A percentile compares a stretch with the other conserved stretches of the same genome.
Evolutionary conservation across 2,113 vertebrate genomes (phyloP).

Genomic region (Tetraodon nigroviridis): DNA sequence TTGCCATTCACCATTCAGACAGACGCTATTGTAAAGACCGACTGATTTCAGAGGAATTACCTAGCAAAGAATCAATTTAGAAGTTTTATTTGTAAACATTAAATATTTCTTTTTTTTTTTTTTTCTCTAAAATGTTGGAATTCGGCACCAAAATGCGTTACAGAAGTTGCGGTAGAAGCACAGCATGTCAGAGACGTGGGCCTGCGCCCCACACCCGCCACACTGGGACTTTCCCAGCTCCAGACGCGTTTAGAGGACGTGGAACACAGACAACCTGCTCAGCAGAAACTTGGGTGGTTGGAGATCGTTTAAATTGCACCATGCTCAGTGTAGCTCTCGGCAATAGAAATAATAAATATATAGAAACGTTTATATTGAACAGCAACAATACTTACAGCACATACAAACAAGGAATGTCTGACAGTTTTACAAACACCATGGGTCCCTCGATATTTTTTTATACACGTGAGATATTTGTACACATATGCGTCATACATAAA

Average conservation of each 20-base stretch:
- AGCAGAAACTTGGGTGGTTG: constrained; percentile 83
- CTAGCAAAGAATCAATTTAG: constrained; percentile 65
- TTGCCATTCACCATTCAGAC: no score
- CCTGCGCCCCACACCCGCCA: constrained; percentile 69
- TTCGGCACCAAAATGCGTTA: constrained; percentile 74
- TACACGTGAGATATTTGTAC: constrained; percentile 79
- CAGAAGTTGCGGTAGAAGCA: constrained; percentile 65
- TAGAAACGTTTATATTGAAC: constrained; percentile 99
- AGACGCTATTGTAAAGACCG: no score
- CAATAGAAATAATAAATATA: constrained; percentile 98
- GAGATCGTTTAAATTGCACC: constrained; percentile 88
- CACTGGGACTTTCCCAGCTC: constrained; percentile 67
- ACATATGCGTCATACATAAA: constrained; percentile 88
- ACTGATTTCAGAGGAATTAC: constrained; percentile 55
- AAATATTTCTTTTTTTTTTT: constrained; percentile 95
- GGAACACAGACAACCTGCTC: constrained; percentile 86
- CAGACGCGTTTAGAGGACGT: constrained; percentile 75
- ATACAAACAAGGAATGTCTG: constrained; percentile 99
- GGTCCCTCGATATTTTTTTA: constrained; percentile 78
- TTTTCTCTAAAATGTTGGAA: constrained; percentile 87
- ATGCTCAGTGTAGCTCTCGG: constrained; percentile 93
- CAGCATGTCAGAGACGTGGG: constrained; percentile 80
- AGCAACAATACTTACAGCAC: constrained; percentile 99
- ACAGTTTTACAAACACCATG: constrained; percentile 96
- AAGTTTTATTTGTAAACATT: constrained; percentile 99